phyloP scores from a whole-genome alignment of 2,797 vertebrate species.

The Gymnothorax javanicus region DNA sequence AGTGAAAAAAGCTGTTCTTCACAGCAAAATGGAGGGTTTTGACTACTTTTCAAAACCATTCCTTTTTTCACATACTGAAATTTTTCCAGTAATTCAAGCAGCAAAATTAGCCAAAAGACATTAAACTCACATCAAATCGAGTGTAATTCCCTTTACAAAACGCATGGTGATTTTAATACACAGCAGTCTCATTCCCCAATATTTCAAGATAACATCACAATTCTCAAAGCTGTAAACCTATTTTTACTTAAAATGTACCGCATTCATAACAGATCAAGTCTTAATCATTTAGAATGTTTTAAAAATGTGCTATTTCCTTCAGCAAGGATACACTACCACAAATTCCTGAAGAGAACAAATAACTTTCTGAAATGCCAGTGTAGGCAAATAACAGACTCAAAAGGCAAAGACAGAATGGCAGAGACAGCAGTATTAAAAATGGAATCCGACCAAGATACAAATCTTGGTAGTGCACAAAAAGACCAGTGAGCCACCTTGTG shows the following conservation, averaged over 20 bases:
- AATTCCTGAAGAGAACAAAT: constrained; percentile 20
- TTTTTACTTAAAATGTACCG: background rate
- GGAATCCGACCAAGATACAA: constrained; percentile 21
- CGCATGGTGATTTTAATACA: background rate
- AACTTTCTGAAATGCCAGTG: constrained; percentile 18
- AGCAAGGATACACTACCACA: background rate
- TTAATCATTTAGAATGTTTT: background rate
- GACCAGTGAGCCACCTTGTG: constrained; percentile 58
- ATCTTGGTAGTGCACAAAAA: constrained; percentile 35
- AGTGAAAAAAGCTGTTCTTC: background rate
- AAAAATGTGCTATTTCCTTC: background rate
- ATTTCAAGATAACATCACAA: background rate
- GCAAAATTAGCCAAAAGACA: background rate
- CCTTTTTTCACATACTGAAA: background rate
- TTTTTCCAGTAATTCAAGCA: background rate
- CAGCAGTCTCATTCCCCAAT: background rate
- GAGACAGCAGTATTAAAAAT: constrained; percentile 27
- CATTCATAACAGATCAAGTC: background rate
- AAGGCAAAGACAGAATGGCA: constrained; percentile 20
- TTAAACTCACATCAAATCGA: background rate
- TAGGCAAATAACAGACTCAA: constrained; percentile 19
- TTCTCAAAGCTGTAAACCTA: constrained; percentile 12
- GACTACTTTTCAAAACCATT: background rate
- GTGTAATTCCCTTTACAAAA: background rate
- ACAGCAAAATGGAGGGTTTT: constrained; percentile 1